These are phyloP conservation scores for Luehdorfia chinensis DNA, from an alignment of 1,140 invertebrate species.

Conservation along the genomic window DNA sequence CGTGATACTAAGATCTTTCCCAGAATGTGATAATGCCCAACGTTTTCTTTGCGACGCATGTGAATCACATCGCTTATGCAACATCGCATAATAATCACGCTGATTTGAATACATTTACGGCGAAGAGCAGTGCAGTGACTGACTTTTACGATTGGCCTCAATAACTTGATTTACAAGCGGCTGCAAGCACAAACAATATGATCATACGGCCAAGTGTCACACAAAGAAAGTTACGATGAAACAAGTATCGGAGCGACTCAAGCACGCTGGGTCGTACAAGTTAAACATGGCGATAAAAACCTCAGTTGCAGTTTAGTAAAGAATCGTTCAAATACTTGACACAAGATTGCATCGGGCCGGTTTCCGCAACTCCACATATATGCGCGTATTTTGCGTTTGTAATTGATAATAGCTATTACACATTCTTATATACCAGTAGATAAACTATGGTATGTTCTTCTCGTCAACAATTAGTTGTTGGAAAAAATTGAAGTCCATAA, in stretches of 20 bases:
- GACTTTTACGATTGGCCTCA: conserved; percentile 27
- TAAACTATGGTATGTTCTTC: too few species aligned
- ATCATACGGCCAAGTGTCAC: conserved; percentile 3
- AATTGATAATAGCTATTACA: too few species aligned
- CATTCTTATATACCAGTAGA: too few species aligned
- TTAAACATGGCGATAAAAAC: conserved; percentile 10
- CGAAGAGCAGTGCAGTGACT: conserved; percentile 19
- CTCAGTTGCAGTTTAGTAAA: background rate
- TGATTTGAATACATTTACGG: conserved; percentile 28
- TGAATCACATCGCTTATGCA: background rate
- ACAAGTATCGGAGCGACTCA: conserved; percentile 2
- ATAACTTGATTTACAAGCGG: conserved; percentile 25
- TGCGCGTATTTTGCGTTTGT: too few species aligned
- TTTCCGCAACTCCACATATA: too few species aligned
- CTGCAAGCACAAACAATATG: conserved; percentile 18
- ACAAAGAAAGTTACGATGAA: conserved; percentile 15
- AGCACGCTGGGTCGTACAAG: conserved; percentile 7
- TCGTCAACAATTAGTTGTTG: too few species aligned
- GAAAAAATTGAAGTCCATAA: too few species aligned
- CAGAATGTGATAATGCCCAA: too few species aligned
- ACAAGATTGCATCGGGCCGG: too few species aligned
- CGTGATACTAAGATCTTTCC: too few species aligned
- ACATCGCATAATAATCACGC: conserved; percentile 14
- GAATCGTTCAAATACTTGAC: too few species aligned
- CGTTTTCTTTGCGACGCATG: background rate